A percentile compares a stretch with the other conserved stretches of the same genome.
Conservation (phyloP, 2,113 vertebrate species). For the Chaenocephalus aceratus region DNA sequence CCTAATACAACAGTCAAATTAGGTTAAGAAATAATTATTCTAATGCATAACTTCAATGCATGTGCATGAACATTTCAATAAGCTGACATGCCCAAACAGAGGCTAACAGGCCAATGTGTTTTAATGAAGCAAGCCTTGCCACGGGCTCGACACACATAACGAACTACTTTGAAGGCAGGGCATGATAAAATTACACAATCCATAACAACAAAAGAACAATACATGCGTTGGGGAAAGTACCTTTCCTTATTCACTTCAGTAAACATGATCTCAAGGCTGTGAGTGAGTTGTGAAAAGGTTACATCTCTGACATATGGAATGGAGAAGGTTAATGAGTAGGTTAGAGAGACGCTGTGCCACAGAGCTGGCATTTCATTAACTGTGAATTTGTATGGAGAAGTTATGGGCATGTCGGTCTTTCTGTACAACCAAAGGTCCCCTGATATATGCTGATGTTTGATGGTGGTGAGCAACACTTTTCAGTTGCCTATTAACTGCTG, state of each 20-base stretch:
- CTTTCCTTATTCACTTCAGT: constrained; percentile 27
- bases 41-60: constrained; percentile 7
- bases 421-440: constrained; percentile 23
- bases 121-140: constrained; percentile 48
- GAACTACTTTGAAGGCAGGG: constrained; percentile 57
- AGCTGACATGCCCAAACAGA: constrained; percentile 26
- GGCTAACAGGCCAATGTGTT: constrained; percentile 48
- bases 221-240: constrained; percentile 9
- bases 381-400: constrained; percentile 52
- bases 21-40: constrained; percentile 8
- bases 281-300: constrained; percentile 75
- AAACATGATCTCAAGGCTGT: constrained; percentile 47
- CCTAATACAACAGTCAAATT: constrained; percentile 40
- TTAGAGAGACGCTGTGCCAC: constrained; percentile 55
- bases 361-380: constrained; percentile 73
- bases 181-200: constrained; percentile 44
- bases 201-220: constrained; percentile 44
- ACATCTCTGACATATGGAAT: constrained; percentile 69
- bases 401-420: constrained; percentile 37
- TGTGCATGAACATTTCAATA: constrained; percentile 24
- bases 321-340: constrained; percentile 75
- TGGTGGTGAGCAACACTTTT: constrained; percentile 14
- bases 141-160: constrained; percentile 43
- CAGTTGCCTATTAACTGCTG: constrained; percentile 21
- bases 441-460: constrained; percentile 30